These are phyloP conservation scores for Megathymus violae DNA, from an alignment of 1,140 invertebrate species.

Conservation along the genomic window DNA sequence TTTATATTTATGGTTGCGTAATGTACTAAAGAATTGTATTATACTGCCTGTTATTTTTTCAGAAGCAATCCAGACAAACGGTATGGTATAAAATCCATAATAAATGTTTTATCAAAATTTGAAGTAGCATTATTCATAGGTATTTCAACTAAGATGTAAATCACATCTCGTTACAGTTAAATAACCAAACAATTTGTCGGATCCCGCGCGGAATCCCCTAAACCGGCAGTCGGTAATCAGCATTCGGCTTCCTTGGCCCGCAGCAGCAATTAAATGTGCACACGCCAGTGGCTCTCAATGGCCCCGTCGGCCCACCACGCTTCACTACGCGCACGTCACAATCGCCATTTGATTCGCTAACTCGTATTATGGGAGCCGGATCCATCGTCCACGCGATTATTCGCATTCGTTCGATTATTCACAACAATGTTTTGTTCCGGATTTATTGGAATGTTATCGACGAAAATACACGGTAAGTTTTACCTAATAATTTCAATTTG, in stretches of 20 bases:
- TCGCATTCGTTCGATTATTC: constrained; percentile 24
- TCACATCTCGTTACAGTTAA: neutral
- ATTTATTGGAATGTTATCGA: constrained; percentile 28
- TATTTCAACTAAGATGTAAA: no score
- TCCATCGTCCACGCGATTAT: constrained; percentile 27
- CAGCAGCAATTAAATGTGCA: constrained; percentile 44
- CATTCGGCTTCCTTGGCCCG: constrained; percentile 41
- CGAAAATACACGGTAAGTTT: constrained; percentile 1
- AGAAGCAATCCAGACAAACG: no score
- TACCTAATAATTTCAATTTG: constrained; percentile 5
- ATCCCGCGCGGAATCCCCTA: constrained; percentile 15
- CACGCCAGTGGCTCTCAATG: constrained; percentile 39
- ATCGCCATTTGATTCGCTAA: constrained; percentile 40
- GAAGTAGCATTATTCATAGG: no score
- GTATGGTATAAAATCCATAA: no score
- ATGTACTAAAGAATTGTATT: no score
- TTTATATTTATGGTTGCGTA: no score
- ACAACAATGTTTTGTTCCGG: constrained; percentile 33
- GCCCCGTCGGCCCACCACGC: constrained; percentile 24
- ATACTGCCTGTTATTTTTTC: no score
- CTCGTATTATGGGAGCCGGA: constrained; percentile 40
- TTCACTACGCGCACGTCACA: constrained; percentile 24
- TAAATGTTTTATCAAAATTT: no score
- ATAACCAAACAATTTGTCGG: constrained; percentile 18
- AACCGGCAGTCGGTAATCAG: constrained; percentile 36